These are phyloP conservation scores for Cinara cedri DNA, from an alignment of 2,888 invertebrate genomes.

Conservation along the genomic window DNA sequence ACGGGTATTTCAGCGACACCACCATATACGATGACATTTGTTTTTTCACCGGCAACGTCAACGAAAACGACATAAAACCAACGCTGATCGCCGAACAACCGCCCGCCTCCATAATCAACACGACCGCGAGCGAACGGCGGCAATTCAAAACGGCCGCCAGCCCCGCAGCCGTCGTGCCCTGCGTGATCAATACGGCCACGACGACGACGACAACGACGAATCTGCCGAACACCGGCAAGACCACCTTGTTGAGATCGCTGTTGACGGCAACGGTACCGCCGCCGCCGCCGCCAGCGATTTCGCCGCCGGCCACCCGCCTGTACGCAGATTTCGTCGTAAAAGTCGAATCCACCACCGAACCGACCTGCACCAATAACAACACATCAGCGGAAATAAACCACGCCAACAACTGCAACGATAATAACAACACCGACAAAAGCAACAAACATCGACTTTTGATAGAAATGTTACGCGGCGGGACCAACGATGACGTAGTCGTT, in stretches of 20 bases:
- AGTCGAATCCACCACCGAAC: slow-evolving; percentile 30
- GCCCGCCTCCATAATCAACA: background rate
- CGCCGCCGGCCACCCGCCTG: background rate
- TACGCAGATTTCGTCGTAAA: background rate
- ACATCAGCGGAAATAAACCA: background rate
- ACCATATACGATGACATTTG: slow-evolving; percentile 38
- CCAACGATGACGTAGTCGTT: slow-evolving; percentile 7
- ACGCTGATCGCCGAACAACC: background rate
- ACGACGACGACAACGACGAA: background rate
- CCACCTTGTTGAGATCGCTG: slow-evolving; percentile 21
- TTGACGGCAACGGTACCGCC: background rate
- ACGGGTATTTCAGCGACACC: slow-evolving; percentile 27
- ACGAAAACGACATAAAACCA: background rate
- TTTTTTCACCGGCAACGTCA: slow-evolving; percentile 1
- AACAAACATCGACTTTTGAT: slow-evolving; percentile 34
- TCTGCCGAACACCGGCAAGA: background rate
- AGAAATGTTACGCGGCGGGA: slow-evolving; percentile 29
- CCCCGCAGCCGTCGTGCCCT: background rate
- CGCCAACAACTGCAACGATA: background rate
- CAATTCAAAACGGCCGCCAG: background rate
- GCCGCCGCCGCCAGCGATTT: background rate
- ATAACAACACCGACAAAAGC: background rate
- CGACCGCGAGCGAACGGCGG: background rate
- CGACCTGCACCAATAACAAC: background rate
- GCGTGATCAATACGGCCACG: background rate